Base-by-base conservation (phyloP, 1,140 invertebrate species). In the Helicoverpa zea region DNA sequence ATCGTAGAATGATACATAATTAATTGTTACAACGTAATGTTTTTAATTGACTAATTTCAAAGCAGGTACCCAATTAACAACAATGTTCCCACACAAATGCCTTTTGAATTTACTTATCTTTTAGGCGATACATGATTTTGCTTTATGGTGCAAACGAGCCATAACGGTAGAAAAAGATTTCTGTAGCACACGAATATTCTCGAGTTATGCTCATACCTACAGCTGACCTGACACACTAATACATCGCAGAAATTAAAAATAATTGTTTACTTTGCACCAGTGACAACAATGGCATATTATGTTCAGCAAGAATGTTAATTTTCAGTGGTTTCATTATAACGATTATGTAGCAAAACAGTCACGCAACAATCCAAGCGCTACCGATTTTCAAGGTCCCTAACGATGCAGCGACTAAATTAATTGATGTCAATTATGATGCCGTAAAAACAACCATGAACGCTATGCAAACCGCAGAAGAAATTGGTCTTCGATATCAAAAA, bases 31-130 rank as follows among this genome's bases (percentile, higher is more conserved):
- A 80, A 63, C 11, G 49, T 61, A 76, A 30, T 51, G 59, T 54
- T 52, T 59, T 70, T 74, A 80, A 74, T 80, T 80, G 79, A 74
- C 68, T 80, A 80, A 74, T 64, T 80, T n/a, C 14, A 49, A 35
- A 56, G 47, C 23, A 14, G 9, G 51, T 51, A 54, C 16, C 58
- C 49, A 73, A 74, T 64, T 80, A 80, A 73, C 29, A 52, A 51
- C 51, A 59, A 35, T 52, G 52, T 77, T 81, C 73, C 80, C 73
- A 76, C 54, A 68, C n/a, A 52, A 76, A 64, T 66, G 14, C 30
- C 18, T 72, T 47, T 70, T 43, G 47, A 49, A 54, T 18, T 77
- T 72, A 47, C 35, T 72, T 54, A 81, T 72, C 63, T 81, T 61
- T 63, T 72, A 59, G 61, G 30, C 35, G 51, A 61, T 56, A 58